phyloP scores from a whole-genome alignment of 2,797 vertebrate genomes.

The Thunnus albacares region DNA sequence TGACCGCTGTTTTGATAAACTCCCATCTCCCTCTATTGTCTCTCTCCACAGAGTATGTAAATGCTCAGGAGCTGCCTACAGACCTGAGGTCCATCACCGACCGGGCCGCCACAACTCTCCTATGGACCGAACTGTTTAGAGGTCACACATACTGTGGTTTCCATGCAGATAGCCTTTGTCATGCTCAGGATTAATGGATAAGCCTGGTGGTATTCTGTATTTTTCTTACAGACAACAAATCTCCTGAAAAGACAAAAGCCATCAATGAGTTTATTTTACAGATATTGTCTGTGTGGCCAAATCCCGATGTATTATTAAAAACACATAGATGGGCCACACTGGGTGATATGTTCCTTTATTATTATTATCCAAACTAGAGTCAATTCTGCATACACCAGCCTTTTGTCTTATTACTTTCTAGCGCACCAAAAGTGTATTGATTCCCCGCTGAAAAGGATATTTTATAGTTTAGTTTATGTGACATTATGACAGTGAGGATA shows the following conservation, averaged over 20 bases:
- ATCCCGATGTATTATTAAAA: background rate
- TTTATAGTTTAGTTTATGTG: background rate
- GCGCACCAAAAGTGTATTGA: background rate
- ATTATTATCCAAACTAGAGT: background rate
- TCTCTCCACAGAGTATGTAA: slow-evolving; percentile 88
- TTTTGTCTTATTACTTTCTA: background rate
- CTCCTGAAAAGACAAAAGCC: background rate
- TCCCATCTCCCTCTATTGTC: background rate
- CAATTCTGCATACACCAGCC: background rate
- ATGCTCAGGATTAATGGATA: background rate
- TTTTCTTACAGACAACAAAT: background rate
- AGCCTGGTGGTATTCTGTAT: background rate
- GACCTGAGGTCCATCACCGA: slow-evolving; percentile 92
- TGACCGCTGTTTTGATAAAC: background rate
- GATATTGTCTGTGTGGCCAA: background rate
- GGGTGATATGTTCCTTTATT: background rate
- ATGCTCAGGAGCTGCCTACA: slow-evolving; percentile 82
- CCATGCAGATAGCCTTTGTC: background rate
- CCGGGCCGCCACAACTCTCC: slow-evolving; percentile 90
- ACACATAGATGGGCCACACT: background rate
- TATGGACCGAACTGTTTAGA: slow-evolving; percentile 95
- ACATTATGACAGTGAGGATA: background rate
- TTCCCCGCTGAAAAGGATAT: background rate
- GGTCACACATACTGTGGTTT: slow-evolving; percentile 75
- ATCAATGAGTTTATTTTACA: background rate